Conservation (phyloP, 2,113 vertebrate genomes). For the Illadopsis cleaveri region DNA sequence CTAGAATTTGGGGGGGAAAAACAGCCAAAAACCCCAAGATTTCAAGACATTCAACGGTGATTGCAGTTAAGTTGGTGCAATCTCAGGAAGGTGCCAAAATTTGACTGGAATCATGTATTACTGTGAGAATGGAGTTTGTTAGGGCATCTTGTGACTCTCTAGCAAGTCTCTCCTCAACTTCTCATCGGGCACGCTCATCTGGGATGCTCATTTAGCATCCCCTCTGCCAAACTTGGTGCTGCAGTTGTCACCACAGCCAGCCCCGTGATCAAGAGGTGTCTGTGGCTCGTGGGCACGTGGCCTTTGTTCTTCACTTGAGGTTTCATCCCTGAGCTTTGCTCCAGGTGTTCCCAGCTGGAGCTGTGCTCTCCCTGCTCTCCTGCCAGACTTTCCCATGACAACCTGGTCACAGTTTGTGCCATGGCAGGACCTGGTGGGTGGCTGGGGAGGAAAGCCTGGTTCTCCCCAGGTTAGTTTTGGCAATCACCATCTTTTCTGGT, state of each 20-base stretch:
- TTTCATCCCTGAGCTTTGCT: background rate
- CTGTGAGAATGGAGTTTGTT: background rate
- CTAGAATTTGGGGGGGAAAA: accelerated
- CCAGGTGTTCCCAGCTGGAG: conserved; percentile 30
- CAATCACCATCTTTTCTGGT: background rate
- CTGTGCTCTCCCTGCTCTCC: background rate
- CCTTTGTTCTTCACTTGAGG: background rate
- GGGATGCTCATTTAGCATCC: background rate
- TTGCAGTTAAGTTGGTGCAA: background rate
- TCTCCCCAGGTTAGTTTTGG: background rate
- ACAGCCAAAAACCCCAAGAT: accelerated
- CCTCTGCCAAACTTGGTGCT: background rate
- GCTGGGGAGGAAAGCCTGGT: background rate
- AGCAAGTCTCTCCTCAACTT: background rate
- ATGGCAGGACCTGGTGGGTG: background rate
- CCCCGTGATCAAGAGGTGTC: background rate
- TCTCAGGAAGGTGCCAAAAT: background rate
- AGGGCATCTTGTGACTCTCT: background rate
- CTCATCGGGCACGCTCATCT: background rate
- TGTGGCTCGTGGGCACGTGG: background rate
- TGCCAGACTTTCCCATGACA: conserved; percentile 4
- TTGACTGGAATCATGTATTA: accelerated
- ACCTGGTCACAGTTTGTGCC: background rate
- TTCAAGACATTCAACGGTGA: background rate
- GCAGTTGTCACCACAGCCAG: background rate